These are phyloP conservation scores for Glandiceps talaboti DNA, from an alignment of 53 echinoderm and acorn worm species.

Conservation along the genomic window DNA sequence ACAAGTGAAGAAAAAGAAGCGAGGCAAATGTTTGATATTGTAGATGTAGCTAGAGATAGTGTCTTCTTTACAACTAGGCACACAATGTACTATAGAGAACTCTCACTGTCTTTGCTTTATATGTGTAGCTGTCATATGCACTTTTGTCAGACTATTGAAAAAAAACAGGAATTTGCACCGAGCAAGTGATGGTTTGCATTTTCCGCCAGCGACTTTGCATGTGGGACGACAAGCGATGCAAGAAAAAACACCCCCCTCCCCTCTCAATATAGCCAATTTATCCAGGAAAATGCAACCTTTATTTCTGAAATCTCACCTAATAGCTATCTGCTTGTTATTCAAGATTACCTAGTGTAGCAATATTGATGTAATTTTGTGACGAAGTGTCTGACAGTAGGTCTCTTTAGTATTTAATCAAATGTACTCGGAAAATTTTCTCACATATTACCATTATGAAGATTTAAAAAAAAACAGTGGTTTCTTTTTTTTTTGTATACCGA, in stretches of 20 bases:
- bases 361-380: not conserved
- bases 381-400: not conserved
- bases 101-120: not conserved
- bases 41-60: constrained; percentile 15
- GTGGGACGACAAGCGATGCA: not conserved
- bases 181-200: too few relatives aligned
- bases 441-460: not conserved
- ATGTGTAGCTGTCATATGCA: not conserved
- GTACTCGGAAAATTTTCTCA: not conserved
- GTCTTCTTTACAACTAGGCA: not conserved
- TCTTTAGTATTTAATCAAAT: not conserved
- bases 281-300: too few relatives aligned
- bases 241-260: too few relatives aligned
- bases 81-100: not conserved
- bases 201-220: too few relatives aligned
- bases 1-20: constrained; percentile 75
- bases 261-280: too few relatives aligned
- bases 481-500: too few relatives aligned
- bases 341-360: too few relatives aligned
- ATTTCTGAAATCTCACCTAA: too few relatives aligned
- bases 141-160: too few relatives aligned
- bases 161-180: too few relatives aligned
- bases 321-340: too few relatives aligned
- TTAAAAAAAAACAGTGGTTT: too few relatives aligned
- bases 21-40: constrained; percentile 40